Evolutionary conservation across 2,888 invertebrate genomes (phyloP).

Genomic region (Iselma pallidipennis): DNA sequence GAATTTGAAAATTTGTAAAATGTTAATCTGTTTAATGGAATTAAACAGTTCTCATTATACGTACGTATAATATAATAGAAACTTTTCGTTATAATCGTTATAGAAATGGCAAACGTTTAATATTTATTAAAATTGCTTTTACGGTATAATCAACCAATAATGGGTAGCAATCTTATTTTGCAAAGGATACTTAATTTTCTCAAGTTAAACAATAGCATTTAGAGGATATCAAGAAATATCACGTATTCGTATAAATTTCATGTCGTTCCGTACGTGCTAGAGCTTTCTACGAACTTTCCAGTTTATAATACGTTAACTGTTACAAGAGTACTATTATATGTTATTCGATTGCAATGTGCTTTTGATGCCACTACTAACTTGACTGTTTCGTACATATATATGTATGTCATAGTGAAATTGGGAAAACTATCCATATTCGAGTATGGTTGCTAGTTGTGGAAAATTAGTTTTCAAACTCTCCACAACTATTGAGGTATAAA

Average conservation of each 20-base stretch:
- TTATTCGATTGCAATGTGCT: slow-evolving; percentile 9
- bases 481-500: no score
- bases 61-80: no score
- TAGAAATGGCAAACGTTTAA: no score
- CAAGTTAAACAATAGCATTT: slow-evolving; percentile 20
- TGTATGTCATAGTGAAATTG: not conserved
- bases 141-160: no score
- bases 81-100: no score
- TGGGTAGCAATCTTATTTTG: not conserved
- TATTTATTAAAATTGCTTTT: no score
- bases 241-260: slow-evolving; percentile 35
- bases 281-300: slow-evolving; percentile 29
- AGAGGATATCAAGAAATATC: slow-evolving; percentile 27
- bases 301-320: slow-evolving; percentile 30
- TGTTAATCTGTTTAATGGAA: no score
- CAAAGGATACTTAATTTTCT: slow-evolving; percentile 19
- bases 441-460: not conserved
- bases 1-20: no score
- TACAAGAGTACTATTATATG: slow-evolving; percentile 15
- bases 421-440: not conserved
- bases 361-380: not conserved
- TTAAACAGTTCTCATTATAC: no score
- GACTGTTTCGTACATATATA: not conserved
- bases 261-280: slow-evolving; percentile 29
- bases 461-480: not conserved